Conservation (phyloP, 2,797 vertebrate genomes). For the Craterocephalus amniculus region DNA sequence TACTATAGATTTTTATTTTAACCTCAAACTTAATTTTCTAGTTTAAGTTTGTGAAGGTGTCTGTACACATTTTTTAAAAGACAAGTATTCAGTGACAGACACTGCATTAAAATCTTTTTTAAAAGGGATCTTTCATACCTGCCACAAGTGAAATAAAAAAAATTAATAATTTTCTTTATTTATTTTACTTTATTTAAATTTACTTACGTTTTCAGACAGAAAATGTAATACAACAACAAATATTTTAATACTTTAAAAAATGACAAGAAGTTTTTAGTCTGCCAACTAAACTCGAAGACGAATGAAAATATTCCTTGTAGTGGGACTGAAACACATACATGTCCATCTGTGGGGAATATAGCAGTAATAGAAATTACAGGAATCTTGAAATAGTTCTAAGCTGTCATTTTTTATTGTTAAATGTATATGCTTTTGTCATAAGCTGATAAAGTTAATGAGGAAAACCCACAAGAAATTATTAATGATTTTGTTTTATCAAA, state of each 20-base stretch:
- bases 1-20: too few species aligned
- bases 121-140: neutral
- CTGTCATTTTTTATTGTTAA: neutral
- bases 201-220: neutral
- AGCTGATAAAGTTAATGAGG: neutral
- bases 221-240: neutral
- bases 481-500: neutral
- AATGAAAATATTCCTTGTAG: neutral
- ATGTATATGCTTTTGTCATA: neutral
- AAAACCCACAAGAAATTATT: neutral
- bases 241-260: too few species aligned
- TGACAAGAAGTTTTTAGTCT: neutral
- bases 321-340: neutral
- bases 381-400: neutral
- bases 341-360: neutral
- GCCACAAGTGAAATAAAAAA: neutral
- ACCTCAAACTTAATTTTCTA: too few species aligned
- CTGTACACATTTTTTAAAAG: neutral
- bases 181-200: neutral
- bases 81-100: neutral
- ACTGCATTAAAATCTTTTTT: neutral
- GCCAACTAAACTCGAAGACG: neutral
- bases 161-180: neutral
- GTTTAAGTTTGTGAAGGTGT: neutral
- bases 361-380: neutral